Percentiles rank a stretch among this genome's conserved stretches.
Evolutionary conservation across 2,113 vertebrate species (phyloP).

Genomic region (Erpornis zantholeuca): DNA sequence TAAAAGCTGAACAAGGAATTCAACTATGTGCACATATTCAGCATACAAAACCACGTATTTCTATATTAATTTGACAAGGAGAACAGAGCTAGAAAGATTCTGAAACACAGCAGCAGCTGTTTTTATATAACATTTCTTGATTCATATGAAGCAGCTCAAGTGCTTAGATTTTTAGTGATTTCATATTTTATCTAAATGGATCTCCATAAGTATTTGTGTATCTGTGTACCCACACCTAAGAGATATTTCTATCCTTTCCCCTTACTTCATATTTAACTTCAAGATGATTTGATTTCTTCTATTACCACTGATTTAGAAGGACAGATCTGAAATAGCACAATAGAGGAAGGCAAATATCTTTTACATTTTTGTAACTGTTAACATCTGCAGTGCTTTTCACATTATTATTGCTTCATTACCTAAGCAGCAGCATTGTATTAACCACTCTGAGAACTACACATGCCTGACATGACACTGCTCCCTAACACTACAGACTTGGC

Average conservation of each 20-base stretch:
- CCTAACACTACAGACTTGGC: neutral
- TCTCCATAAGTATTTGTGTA: neutral
- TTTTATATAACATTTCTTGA: neutral
- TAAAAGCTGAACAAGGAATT: neutral
- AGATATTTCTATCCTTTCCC: neutral
- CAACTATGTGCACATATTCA: neutral
- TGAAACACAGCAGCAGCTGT: neutral
- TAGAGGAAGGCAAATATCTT: neutral
- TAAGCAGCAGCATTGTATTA: neutral
- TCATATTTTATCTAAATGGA: neutral
- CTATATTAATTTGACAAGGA: neutral
- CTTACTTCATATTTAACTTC: neutral
- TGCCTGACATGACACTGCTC: neutral
- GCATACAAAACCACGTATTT: fast-evolving
- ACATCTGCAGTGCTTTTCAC: neutral
- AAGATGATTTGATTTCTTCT: neutral
- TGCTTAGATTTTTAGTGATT: neutral
- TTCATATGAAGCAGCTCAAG: neutral
- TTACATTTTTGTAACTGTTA: neutral
- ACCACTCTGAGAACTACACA: neutral
- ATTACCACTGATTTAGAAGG: neutral
- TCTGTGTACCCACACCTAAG: too few relatives aligned
- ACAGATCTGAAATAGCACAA: neutral
- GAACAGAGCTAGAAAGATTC: neutral
- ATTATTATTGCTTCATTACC: neutral